A percentile compares a stretch with the other conserved stretches of the same genome.
These are phyloP conservation scores for Characodon lateralis DNA, from an alignment of 2,797 vertebrate genomes.

Conservation along the genomic window DNA sequence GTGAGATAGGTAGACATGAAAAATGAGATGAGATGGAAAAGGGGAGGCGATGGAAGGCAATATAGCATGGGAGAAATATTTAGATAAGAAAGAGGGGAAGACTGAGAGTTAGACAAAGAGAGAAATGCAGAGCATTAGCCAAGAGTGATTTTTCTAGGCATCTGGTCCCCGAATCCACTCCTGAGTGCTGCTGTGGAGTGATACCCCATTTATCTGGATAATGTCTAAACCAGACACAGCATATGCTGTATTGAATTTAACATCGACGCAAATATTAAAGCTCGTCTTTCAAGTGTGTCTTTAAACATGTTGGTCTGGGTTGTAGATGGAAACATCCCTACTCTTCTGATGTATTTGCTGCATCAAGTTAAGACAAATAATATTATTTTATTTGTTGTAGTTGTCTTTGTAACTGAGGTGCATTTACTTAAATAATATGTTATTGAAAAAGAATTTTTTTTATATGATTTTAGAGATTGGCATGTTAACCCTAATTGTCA, in stretches of 20 bases:
- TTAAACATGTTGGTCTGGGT: constrained; percentile 5
- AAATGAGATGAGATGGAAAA: constrained; percentile 35
- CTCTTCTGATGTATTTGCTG: neutral
- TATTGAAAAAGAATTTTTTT: too few species aligned
- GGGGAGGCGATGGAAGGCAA: constrained; percentile 1
- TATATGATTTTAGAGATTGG: neutral
- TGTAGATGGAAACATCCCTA: neutral
- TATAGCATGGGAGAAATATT: constrained; percentile 27
- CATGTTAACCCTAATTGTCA: neutral
- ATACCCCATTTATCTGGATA: constrained; percentile 61
- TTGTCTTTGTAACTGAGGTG: neutral
- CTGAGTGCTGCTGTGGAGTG: constrained; percentile 42
- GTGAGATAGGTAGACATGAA: constrained; percentile 24
- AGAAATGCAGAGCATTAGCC: constrained; percentile 33
- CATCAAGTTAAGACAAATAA: neutral
- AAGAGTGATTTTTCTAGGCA: constrained; percentile 37
- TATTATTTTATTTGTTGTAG: neutral
- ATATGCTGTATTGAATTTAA: constrained; percentile 60
- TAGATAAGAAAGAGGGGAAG: constrained; percentile 34
- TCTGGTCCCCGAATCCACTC: constrained; percentile 60
- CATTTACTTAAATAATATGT: neutral
- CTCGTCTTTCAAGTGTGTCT: constrained; percentile 28
- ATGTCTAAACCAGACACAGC: constrained; percentile 64
- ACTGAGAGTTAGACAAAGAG: neutral
- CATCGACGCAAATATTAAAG: constrained; percentile 30